Percentiles rank a stretch among this genome's conserved stretches.
Conservation (phyloP, 2,113 vertebrate genomes). For the Silurus asotus region DNA sequence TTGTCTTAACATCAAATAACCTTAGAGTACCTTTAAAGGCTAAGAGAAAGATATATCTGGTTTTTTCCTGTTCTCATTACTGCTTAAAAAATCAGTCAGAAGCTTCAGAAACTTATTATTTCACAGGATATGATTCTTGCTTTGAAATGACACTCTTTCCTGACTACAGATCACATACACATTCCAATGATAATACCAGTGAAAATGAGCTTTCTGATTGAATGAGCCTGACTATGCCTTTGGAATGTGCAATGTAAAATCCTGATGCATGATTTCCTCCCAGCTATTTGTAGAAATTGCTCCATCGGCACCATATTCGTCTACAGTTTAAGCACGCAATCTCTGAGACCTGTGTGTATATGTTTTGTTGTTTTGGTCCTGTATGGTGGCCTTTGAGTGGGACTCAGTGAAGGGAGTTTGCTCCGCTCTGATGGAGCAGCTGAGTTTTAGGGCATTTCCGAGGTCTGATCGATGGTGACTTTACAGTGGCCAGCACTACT, state of each 20-base stretch:
- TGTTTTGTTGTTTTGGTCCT: neutral
- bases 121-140: slow-evolving; percentile 10
- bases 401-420: slow-evolving; percentile 34
- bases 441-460: slow-evolving; percentile 15
- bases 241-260: slow-evolving; percentile 22
- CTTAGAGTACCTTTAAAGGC: neutral
- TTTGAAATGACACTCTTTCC: neutral
- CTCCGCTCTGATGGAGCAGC: slow-evolving; percentile 39
- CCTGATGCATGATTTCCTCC: slow-evolving; percentile 15
- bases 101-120: neutral
- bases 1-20: neutral
- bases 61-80: neutral
- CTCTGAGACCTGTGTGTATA: slow-evolving; percentile 19
- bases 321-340: slow-evolving; percentile 20
- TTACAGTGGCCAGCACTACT: slow-evolving; percentile 35
- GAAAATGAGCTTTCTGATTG: slow-evolving; percentile 35
- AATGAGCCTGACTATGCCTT: neutral
- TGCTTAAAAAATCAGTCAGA: slow-evolving; percentile 10
- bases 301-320: neutral
- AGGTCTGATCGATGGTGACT: slow-evolving; percentile 42
- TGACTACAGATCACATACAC: slow-evolving; percentile 22
- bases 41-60: neutral
- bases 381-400: slow-evolving; percentile 28
- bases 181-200: slow-evolving; percentile 23
- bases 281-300: neutral